phyloP scores from a whole-genome alignment of 2,797 vertebrate species.

The Syngnathus rostellatus region DNA sequence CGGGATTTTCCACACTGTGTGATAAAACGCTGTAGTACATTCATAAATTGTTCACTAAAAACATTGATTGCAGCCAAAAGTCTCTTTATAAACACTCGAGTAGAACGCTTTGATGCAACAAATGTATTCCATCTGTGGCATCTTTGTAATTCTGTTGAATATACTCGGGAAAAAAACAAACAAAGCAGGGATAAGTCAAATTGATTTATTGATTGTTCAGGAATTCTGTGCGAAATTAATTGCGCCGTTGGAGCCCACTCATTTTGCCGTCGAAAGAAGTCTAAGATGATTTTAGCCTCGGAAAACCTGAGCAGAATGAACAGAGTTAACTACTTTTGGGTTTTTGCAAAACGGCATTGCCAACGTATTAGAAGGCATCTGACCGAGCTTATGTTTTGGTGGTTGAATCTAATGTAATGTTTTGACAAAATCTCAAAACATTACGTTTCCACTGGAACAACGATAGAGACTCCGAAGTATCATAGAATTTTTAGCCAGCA shows the following conservation, averaged over 20 bases:
- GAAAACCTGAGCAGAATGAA: background rate
- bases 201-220: background rate
- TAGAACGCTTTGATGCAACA: background rate
- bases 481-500: background rate
- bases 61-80: constrained; percentile 1
- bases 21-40: background rate
- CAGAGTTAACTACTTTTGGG: background rate
- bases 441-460: background rate
- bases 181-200: background rate
- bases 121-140: constrained; percentile 1
- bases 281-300: background rate
- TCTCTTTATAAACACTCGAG: background rate
- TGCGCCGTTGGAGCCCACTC: background rate
- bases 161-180: background rate
- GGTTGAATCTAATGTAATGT: background rate
- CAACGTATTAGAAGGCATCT: background rate
- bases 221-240: background rate
- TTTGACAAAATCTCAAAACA: background rate
- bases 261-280: background rate
- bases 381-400: background rate
- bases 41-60: constrained; percentile 2
- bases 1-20: constrained; percentile 5
- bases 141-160: background rate
- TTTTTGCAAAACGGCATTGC: background rate
- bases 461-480: background rate